A percentile compares a stretch with the other conserved stretches of the same genome.
Evolutionary conservation across 2,797 vertebrate genomes (phyloP).

Genomic region (Chiloscyllium punctatum): DNA sequence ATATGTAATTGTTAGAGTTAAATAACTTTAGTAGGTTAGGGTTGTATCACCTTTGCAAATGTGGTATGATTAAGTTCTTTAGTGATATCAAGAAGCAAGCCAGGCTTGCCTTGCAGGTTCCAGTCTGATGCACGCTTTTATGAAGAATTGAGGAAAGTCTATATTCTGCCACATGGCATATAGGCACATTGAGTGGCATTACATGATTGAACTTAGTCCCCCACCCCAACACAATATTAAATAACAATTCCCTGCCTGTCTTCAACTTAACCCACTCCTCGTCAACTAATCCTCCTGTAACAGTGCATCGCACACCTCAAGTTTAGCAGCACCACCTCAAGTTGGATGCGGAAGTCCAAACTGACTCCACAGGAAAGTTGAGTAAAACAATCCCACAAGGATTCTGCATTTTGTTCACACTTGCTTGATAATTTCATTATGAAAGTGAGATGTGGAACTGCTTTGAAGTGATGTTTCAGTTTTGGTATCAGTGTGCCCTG

Average conservation of each 20-base stretch:
- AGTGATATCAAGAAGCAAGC: background rate
- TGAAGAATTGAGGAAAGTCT: background rate
- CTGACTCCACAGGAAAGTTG: background rate
- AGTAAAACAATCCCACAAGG: background rate
- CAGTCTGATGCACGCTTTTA: too few species aligned
- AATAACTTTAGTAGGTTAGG: background rate
- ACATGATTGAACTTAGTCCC: background rate
- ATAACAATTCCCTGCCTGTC: background rate
- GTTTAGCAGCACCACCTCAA: background rate
- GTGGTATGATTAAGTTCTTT: background rate
- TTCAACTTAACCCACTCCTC: background rate
- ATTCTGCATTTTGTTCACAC: background rate
- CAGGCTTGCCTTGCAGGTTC: too few species aligned
- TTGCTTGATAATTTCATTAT: background rate
- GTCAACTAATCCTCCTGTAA: background rate
- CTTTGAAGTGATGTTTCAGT: background rate
- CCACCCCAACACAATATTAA: background rate
- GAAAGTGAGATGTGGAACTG: background rate
- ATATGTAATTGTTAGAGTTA: background rate
- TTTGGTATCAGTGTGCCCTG: background rate
- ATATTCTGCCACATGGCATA: too few species aligned
- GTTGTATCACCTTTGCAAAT: background rate
- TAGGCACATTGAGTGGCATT: background rate
- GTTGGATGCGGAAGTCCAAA: background rate
- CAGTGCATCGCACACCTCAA: background rate